Conservation (phyloP, 2,113 vertebrate genomes). For the Scatophagus argus region DNA sequence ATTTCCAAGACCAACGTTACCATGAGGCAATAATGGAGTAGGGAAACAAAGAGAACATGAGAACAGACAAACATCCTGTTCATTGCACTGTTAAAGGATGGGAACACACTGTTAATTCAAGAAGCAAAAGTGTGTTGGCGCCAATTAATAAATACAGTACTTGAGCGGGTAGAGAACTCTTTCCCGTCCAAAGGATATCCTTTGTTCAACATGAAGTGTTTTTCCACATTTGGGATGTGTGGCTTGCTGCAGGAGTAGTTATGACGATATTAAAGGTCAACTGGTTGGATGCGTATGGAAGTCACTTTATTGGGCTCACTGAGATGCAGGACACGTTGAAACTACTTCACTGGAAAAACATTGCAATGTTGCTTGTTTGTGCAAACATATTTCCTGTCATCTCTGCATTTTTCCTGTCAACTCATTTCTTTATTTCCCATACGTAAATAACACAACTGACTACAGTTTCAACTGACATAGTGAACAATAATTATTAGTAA, state of each 20-base stretch:
- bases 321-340: slow-evolving; percentile 36
- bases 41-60: slow-evolving; percentile 24
- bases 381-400: slow-evolving; percentile 45
- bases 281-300: slow-evolving; percentile 39
- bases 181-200: slow-evolving; percentile 82
- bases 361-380: neutral
- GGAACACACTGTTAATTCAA: slow-evolving; percentile 46
- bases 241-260: slow-evolving; percentile 31
- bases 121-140: slow-evolving; percentile 54
- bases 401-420: slow-evolving; percentile 23
- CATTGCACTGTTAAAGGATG: slow-evolving; percentile 48
- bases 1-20: neutral
- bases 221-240: slow-evolving; percentile 71
- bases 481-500: neutral
- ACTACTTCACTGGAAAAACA: slow-evolving; percentile 27
- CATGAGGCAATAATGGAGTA: neutral
- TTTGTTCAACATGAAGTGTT: slow-evolving; percentile 81
- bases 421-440: slow-evolving; percentile 18
- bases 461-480: slow-evolving; percentile 2
- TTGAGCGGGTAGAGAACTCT: slow-evolving; percentile 48
- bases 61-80: slow-evolving; percentile 79
- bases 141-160: slow-evolving; percentile 75
- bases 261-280: slow-evolving; percentile 46
- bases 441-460: neutral
- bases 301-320: slow-evolving; percentile 24